Conservation (phyloP, 2,797 vertebrate species). For the Pygocentrus nattereri region DNA sequence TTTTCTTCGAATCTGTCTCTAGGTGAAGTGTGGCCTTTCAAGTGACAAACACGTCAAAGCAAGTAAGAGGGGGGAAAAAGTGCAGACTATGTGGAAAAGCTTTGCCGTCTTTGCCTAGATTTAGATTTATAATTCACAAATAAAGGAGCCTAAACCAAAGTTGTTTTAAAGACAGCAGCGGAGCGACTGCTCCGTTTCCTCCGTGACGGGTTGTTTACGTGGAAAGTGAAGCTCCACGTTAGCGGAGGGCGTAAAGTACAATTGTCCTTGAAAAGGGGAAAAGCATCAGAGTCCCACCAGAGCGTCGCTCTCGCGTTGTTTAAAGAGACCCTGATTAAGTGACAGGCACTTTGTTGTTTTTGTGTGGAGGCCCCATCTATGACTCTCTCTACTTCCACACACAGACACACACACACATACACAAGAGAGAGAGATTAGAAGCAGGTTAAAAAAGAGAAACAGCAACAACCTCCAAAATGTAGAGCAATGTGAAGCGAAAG, state of each 20-base stretch:
- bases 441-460: constrained; percentile 20
- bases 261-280: constrained; percentile 61
- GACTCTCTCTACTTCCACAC: constrained; percentile 47
- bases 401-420: constrained; percentile 30
- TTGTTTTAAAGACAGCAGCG: constrained; percentile 50
- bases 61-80: constrained; percentile 20
- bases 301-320: constrained; percentile 48
- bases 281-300: constrained; percentile 50
- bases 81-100: constrained; percentile 41
- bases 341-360: constrained; percentile 66
- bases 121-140: constrained; percentile 59
- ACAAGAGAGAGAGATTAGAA: constrained; percentile 39
- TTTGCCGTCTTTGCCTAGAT: constrained; percentile 48
- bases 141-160: constrained; percentile 51
- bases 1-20: constrained; percentile 36
- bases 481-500: constrained; percentile 53
- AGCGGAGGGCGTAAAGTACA: constrained; percentile 51
- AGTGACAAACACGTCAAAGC: constrained; percentile 48
- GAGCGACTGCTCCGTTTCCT: constrained; percentile 39
- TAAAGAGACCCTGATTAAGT: constrained; percentile 64
- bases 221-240: constrained; percentile 46
- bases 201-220: constrained; percentile 59
- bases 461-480: constrained; percentile 61
- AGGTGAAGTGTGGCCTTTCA: constrained; percentile 44
- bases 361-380: constrained; percentile 49